A percentile compares a stretch with the other conserved stretches of the same genome.
These are phyloP conservation scores for Aphaenogaster floridana DNA, from an alignment of 1,140 invertebrate genomes.

Conservation along the genomic window DNA sequence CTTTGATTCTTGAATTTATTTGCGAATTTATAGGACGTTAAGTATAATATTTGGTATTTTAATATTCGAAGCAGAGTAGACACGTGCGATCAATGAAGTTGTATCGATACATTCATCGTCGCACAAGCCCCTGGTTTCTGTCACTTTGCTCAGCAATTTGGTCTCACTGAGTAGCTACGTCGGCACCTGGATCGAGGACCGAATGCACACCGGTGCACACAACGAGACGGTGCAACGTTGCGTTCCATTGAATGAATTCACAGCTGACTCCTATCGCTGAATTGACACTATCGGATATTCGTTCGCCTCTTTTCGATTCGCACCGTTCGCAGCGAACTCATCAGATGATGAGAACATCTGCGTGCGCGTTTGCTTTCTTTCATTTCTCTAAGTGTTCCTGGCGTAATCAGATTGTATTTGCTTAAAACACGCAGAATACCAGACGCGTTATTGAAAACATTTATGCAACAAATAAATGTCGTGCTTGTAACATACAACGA, in stretches of 20 bases:
- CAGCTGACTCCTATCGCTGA: conserved; percentile 65
- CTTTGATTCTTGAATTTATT: neutral
- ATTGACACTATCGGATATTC: conserved; percentile 42
- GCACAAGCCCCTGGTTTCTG: conserved; percentile 17
- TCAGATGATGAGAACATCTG: conserved; percentile 35
- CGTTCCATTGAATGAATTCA: conserved; percentile 66
- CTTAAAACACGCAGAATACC: neutral
- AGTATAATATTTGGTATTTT: neutral
- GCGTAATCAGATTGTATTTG: neutral
- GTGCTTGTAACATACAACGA: neutral
- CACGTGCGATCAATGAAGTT: conserved; percentile 30
- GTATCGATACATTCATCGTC: conserved; percentile 17
- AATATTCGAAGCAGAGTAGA: neutral
- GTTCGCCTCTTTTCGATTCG: conserved; percentile 45
- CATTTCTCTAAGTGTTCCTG: neutral
- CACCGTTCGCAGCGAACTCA: conserved; percentile 16
- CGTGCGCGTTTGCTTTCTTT: neutral
- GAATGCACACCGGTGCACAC: conserved; percentile 56
- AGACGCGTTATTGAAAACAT: neutral
- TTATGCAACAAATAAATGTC: neutral
- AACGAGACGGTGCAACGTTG: conserved; percentile 45
- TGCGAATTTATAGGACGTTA: neutral
- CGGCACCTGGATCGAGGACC: conserved; percentile 57
- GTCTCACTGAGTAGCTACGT: conserved; percentile 63
- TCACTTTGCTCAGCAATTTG: conserved; percentile 74